Evolutionary conservation across 1,140 invertebrate genomes (phyloP).

Genomic region (Drosophila miranda): DNA sequence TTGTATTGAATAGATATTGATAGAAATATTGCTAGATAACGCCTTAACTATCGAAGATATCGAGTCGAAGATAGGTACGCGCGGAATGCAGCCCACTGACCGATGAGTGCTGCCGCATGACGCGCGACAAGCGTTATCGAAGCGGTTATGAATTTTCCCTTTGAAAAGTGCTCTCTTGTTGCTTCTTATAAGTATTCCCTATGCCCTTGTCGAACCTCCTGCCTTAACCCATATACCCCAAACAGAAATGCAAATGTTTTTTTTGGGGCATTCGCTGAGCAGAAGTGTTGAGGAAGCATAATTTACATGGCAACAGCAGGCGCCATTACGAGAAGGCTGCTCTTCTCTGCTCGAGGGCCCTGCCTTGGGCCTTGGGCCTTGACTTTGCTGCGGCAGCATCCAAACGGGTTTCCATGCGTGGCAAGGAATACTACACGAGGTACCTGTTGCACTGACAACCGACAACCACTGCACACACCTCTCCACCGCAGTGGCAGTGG

Average conservation of each 20-base stretch:
- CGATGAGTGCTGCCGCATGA: too few relatives aligned
- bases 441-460: conserved; percentile 56
- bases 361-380: conserved; percentile 20
- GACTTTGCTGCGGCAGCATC: background rate
- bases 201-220: background rate
- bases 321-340: conserved; percentile 53
- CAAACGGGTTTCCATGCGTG: conserved; percentile 53
- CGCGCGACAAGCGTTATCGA: too few relatives aligned
- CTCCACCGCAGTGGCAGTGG: conserved; percentile 1
- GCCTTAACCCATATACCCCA: background rate
- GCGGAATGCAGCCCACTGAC: too few relatives aligned
- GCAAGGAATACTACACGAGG: conserved; percentile 26
- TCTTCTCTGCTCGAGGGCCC: conserved; percentile 9
- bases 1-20: too few relatives aligned
- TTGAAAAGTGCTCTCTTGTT: too few relatives aligned
- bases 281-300: conserved; percentile 78
- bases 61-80: too few relatives aligned
- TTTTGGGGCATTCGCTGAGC: background rate
- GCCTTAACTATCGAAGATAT: too few relatives aligned
- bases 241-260: background rate
- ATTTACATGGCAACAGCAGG: conserved; percentile 81
- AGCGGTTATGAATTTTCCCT: too few relatives aligned
- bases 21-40: too few relatives aligned
- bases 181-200: too few relatives aligned
- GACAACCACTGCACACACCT: background rate